phyloP scores from a whole-genome alignment of 2,113 vertebrate species.

The Pangasianodon hypophthalmus region DNA sequence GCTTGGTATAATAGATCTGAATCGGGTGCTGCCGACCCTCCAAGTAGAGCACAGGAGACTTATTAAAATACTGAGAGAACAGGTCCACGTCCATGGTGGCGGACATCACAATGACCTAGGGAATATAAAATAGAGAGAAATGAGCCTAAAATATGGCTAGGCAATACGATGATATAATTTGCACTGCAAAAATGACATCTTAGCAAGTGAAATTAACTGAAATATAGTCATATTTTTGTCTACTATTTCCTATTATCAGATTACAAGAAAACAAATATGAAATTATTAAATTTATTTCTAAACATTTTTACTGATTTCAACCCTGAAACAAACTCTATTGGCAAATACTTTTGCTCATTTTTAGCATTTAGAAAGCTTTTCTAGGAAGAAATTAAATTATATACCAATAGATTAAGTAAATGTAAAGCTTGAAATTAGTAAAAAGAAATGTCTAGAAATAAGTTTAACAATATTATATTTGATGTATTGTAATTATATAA shows the following conservation, averaged over 20 bases:
- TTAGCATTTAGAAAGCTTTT: not conserved
- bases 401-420: not conserved
- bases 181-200: not conserved
- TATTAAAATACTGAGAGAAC: slow-evolving; percentile 92
- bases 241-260: not conserved
- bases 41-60: slow-evolving; percentile 92
- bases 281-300: not conserved
- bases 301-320: not conserved
- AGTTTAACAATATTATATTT: not conserved
- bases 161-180: not conserved
- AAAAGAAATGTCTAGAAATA: not conserved
- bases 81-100: slow-evolving; percentile 97
- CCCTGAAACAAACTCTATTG: not conserved
- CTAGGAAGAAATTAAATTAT: not conserved
- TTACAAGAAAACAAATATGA: not conserved
- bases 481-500: not conserved
- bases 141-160: too few relatives aligned
- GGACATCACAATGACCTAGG: slow-evolving; percentile 92
- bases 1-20: slow-evolving; percentile 91
- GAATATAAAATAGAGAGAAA: not conserved
- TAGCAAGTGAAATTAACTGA: not conserved
- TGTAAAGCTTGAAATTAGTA: not conserved
- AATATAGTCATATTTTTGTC: not conserved
- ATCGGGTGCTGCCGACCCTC: slow-evolving; percentile 94
- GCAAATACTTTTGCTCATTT: not conserved